Evolutionary conservation across 2,797 vertebrate genomes (phyloP), one percentile per base, ranked within the genome.

Genomic region (Rhyacichthys aspro): DNA sequence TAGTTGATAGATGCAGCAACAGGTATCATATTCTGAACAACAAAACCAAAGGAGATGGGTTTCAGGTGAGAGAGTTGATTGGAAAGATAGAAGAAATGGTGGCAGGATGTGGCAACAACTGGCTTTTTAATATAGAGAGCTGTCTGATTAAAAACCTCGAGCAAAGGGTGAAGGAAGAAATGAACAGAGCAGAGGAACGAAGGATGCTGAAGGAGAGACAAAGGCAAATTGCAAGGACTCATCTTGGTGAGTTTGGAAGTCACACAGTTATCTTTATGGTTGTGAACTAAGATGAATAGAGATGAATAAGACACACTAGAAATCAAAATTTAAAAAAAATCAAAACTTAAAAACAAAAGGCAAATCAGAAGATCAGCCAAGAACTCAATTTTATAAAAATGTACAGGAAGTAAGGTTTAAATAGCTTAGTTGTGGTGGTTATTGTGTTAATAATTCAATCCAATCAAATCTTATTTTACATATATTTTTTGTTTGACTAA

Each of bases 1-100:
- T 92, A 0, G 59, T 89, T 0, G 82, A 88, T 0, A 82, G 70
- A 9, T 91, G 90, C 10, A 39, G 42, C 50, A 79, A 90, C 74
- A 78, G 81, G 60, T 91, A 89, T 39, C 90, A 90, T 1, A 67
- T 90, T 8, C 59, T 91, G 47, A 85, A 87, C 80, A 90, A 85
- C 8, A 88, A 67, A 44, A 83, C 67, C 0, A 75, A 44, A 55
- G 74, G 78, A 5, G 77, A 83, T 2, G 83, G 61, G 1, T 86
- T 86, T 49, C 89, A 91, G 61, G 86, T 88, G n/a, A 57, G 76
- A 16, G 82, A 88, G 36, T 69, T 92, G 68, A 81, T 92, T 12
- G 56, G 64, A 12, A 92, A 91, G 67, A 84, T 91, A 2, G 85
- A 91, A 23, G 81, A 89, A 39, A 74, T 65, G 80, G 52, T 84